phyloP scores from a whole-genome alignment of 2,797 vertebrate genomes.

The Silurus aristotelis region DNA sequence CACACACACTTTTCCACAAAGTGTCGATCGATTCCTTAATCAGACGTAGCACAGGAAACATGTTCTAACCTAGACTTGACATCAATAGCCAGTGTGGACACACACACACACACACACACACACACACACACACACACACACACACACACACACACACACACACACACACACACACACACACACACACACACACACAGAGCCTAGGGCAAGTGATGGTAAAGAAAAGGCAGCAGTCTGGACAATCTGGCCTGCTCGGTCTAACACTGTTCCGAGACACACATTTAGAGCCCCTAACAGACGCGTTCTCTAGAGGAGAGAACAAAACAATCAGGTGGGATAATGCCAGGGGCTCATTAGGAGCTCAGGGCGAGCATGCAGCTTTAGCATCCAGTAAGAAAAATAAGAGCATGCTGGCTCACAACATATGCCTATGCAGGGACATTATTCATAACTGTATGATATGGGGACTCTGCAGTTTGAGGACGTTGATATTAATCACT shows the following conservation, averaged over 20 bases:
- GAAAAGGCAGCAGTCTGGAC: conserved; percentile 73
- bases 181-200: conserved; percentile 57
- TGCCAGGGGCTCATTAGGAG: conserved; percentile 36
- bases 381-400: conserved; percentile 18
- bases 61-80: conserved; percentile 65
- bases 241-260: conserved; percentile 66
- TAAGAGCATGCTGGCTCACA: conserved; percentile 23
- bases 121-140: conserved; percentile 1
- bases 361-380: conserved; percentile 9
- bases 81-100: conserved; percentile 30
- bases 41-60: conserved; percentile 55
- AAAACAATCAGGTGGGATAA: conserved; percentile 22
- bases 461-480: neutral
- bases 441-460: conserved; percentile 8
- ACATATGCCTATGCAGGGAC: conserved; percentile 17
- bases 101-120: conserved; percentile 19
- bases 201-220: conserved; percentile 68
- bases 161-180: conserved; percentile 16
- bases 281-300: conserved; percentile 46
- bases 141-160: conserved; percentile 22
- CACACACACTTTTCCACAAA: conserved; percentile 53
- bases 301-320: conserved; percentile 20
- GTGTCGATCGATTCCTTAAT: conserved; percentile 69
- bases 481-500: conserved; percentile 2
- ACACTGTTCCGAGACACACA: conserved; percentile 51